phyloP scores from a whole-genome alignment of 2,888 invertebrate genomes.

The Meteorus colon region DNA sequence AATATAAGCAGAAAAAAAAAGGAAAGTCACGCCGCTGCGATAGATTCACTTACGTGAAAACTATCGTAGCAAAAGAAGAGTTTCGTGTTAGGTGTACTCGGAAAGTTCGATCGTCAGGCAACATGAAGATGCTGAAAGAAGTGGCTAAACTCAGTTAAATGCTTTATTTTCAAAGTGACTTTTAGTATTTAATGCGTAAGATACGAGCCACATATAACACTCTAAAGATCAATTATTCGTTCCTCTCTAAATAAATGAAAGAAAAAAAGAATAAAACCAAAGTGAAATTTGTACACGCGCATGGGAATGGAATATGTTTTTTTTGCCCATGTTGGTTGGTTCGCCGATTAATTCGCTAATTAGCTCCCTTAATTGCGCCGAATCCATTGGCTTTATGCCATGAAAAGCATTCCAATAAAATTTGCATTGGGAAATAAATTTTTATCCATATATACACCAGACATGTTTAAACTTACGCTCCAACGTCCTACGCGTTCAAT shows the following conservation, averaged over 20 bases:
- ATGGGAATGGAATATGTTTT: not conserved
- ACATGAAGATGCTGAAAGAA: not conserved
- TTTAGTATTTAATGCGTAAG: not conserved
- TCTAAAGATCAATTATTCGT: not conserved
- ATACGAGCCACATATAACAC: not conserved
- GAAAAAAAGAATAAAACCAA: not conserved
- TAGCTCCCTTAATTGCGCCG: not conserved
- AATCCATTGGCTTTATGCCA: not conserved
- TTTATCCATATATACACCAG: not conserved
- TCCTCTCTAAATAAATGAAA: not conserved
- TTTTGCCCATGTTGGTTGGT: not conserved
- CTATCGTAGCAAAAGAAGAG: conserved; percentile 16
- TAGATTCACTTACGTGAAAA: conserved; percentile 26
- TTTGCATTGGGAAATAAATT: not conserved
- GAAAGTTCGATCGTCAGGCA: conserved; percentile 29
- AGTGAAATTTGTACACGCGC: not conserved
- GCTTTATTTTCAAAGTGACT: conserved; percentile 4
- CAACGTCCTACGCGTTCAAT: not conserved
- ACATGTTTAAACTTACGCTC: not conserved
- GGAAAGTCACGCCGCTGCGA: not conserved
- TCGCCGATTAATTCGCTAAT: not conserved
- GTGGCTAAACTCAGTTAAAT: conserved; percentile 22
- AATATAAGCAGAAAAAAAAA: not conserved
- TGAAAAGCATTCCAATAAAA: not conserved
- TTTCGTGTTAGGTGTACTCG: conserved; percentile 17